A percentile compares a stretch with the other conserved stretches of the same genome.
Conservation (phyloP, 2,888 invertebrate genomes). For the Drosophila niveifrons region DNA sequence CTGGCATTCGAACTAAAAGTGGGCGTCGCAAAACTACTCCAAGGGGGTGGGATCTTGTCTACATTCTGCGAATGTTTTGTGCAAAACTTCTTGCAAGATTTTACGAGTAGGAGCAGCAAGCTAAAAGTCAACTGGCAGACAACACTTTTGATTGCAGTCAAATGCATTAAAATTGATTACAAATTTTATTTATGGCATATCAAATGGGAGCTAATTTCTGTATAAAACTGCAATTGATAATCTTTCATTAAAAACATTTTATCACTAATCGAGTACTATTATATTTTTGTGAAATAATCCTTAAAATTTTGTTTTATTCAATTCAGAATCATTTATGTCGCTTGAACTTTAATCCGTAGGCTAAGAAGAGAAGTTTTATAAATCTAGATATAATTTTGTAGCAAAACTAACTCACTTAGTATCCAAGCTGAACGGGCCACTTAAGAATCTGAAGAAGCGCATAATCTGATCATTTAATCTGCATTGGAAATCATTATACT, state of each 20-base stretch:
- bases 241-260: constrained; percentile 14
- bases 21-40: constrained; percentile 47
- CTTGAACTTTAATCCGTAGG: no score
- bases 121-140: constrained; percentile 60
- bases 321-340: no score
- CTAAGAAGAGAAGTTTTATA: no score
- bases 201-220: neutral
- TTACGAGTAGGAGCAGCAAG: constrained; percentile 33
- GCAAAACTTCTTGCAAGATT: constrained; percentile 46
- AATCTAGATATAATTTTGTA: no score
- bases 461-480: constrained; percentile 79
- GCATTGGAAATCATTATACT: constrained; percentile 77
- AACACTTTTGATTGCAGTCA: constrained; percentile 72
- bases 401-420: constrained; percentile 28
- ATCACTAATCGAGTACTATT: no score
- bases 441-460: constrained; percentile 56
- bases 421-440: constrained; percentile 35
- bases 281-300: no score
- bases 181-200: constrained; percentile 25
- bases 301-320: no score
- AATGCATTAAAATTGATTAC: constrained; percentile 77
- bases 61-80: constrained; percentile 51
- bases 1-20: constrained; percentile 48
- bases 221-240: constrained; percentile 20
- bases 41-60: constrained; percentile 62